Evolutionary conservation across 2,113 vertebrate genomes (phyloP).

Genomic region (Odobenus rosmarus): DNA sequence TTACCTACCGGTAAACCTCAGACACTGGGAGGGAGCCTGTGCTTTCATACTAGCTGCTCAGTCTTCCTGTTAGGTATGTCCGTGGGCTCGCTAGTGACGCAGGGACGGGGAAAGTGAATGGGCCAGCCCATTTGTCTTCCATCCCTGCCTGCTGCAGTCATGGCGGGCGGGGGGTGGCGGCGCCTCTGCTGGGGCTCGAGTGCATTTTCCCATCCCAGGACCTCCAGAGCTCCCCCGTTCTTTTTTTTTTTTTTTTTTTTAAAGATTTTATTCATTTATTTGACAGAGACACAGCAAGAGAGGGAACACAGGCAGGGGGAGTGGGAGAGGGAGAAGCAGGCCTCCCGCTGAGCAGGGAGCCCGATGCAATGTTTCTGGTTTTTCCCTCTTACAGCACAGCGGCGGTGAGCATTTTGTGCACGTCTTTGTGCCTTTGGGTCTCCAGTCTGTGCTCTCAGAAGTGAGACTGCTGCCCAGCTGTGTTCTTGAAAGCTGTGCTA

Average conservation of each 20-base stretch:
- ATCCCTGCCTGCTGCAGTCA: background rate
- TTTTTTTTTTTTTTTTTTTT: no score
- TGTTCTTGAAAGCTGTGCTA: background rate
- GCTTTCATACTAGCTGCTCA: background rate
- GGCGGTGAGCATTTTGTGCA: background rate
- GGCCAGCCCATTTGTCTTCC: background rate
- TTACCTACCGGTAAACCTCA: background rate
- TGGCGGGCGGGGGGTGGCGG: fast-evolving
- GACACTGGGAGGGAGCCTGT: background rate
- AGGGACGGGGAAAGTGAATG: background rate
- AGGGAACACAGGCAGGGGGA: no score
- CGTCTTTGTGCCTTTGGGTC: background rate
- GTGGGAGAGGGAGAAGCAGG: no score
- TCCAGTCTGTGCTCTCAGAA: background rate
- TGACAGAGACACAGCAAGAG: no score
- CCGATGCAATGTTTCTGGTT: background rate
- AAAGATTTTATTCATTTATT: no score
- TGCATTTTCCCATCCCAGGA: background rate
- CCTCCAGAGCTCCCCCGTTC: background rate
- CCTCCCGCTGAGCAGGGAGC: no score
- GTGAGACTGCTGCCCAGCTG: background rate
- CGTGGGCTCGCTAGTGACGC: background rate
- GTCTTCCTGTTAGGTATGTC: background rate
- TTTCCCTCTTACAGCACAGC: background rate
- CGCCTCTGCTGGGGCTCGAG: fast-evolving